Conservation (phyloP, 2,888 invertebrate genomes). For the Ischnura elegans region DNA sequence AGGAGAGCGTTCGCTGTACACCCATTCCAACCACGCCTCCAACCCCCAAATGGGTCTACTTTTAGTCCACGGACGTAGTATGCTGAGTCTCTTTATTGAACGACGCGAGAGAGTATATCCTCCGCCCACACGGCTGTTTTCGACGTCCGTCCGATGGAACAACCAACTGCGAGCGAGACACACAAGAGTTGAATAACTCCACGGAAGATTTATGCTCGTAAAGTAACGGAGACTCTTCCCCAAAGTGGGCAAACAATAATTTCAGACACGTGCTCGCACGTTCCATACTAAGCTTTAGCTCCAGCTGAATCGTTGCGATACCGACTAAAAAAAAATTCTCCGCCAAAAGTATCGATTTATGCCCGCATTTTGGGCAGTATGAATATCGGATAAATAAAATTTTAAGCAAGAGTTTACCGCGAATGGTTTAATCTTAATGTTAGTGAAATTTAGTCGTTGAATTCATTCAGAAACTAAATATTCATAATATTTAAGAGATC, state of each 20-base stretch:
- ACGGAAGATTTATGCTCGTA: neutral
- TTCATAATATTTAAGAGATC: too few species aligned
- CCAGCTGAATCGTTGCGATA: too few species aligned
- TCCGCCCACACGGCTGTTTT: neutral
- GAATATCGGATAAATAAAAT: too few species aligned
- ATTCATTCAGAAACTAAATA: too few species aligned
- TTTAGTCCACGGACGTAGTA: neutral
- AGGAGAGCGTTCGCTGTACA: neutral
- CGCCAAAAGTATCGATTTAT: too few species aligned
- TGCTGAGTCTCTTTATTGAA: slow-evolving; percentile 4
- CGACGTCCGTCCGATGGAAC: neutral
- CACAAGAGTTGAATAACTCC: slow-evolving; percentile 4
- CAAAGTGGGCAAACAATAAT: neutral
- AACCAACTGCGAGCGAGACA: neutral
- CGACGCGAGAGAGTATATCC: neutral
- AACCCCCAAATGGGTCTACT: neutral
- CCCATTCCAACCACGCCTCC: too few species aligned
- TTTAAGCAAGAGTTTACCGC: too few species aligned
- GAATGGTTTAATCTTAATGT: too few species aligned
- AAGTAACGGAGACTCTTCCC: neutral
- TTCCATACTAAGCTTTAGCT: too few species aligned
- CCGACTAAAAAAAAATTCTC: too few species aligned
- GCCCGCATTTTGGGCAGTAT: too few species aligned
- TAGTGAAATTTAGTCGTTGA: too few species aligned
- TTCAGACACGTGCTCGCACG: neutral